Evolutionary conservation across 2,888 invertebrate species (phyloP), one percentile per base, ranked within the genome.

Genomic region (Drosophila prolongata): DNA sequence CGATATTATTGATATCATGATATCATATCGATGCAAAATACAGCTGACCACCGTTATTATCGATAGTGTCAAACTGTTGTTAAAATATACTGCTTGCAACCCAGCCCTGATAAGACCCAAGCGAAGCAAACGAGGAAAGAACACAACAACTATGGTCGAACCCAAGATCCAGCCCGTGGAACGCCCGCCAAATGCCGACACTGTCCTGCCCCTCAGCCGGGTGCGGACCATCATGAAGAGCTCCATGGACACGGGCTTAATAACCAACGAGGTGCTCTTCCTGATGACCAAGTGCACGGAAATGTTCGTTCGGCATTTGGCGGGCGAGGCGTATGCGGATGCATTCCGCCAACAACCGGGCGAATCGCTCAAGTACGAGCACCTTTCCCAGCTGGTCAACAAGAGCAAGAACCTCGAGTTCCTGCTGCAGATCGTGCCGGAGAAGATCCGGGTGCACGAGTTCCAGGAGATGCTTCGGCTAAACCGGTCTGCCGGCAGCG

Each of bases 141-240:
- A 34, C 6, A 11, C 3, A 11, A 34, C 3, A 14, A 30, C 10
- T 34, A 47, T 47, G 47, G 11, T 10, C 1, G 47, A 47, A 34
- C 47, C 49, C 16, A 58, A 53, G 30, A 5, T 1, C 8, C 8
- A 40, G n/a, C 11, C 30, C 19, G 54, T 2, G 42, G 42, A 16
- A 10, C 69, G 30, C 14, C n/a, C 49, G 1, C 65, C 76, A 14
- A 83, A 62, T 19, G 71, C 75, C 0, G 91, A 90, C 10, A 86
- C 90, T 11, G 80, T 80, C 4, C 76, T 91, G n/a, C 91, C 91
- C 3, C 67, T 87, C 10, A 89, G 86, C 52, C 84, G 91, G 10
- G 89, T 92, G 27, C 85, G 89, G 3, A 91, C 91, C n/a, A 92
- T 92, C 38, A 92, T 92, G 91, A 91, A 91, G 71, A 92, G 91